Percentiles rank a stretch among this genome's conserved stretches.
Conservation (phyloP, 2,888 invertebrate genomes). For the Dryococelus australis region DNA sequence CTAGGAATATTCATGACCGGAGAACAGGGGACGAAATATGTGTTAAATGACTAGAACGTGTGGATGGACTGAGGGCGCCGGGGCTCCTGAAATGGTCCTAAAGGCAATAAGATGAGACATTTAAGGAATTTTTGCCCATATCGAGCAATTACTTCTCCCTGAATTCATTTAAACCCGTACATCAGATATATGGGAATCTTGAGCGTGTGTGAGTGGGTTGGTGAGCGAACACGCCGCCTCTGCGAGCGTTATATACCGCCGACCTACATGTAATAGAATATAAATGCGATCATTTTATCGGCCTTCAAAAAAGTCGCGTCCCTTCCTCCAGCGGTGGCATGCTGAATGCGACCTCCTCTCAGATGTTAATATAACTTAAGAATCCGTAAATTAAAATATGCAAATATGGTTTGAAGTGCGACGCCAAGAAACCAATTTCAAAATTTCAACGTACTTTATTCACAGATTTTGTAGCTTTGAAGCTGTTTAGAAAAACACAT, state of each 20-base stretch:
- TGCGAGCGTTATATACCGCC: not conserved
- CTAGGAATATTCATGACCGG: not conserved
- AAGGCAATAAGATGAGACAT: conserved; percentile 29
- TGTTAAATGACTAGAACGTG: conserved; percentile 25
- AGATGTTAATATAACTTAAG: conserved; percentile 4
- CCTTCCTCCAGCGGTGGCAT: conserved; percentile 5
- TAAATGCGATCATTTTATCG: conserved; percentile 28
- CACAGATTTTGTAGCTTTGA: no score
- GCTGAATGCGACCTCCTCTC: not conserved
- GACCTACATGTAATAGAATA: conserved; percentile 21
- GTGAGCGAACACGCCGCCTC: conserved; percentile 8
- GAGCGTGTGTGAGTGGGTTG: not conserved
- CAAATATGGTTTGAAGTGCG: not conserved
- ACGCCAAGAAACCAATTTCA: conserved; percentile 17
- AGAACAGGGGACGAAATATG: conserved; percentile 19
- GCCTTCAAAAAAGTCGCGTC: conserved; percentile 23
- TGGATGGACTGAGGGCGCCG: not conserved
- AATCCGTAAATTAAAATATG: conserved; percentile 19
- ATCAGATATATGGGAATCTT: conserved; percentile 23
- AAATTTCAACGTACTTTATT: not conserved
- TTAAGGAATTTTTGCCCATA: conserved; percentile 27
- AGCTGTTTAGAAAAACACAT: no score
- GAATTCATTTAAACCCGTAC: conserved; percentile 24
- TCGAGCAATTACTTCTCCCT: conserved; percentile 25
- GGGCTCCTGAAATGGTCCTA: not conserved